Base-by-base conservation (phyloP, 2,797 vertebrate genomes). In the Antennarius maculatus region DNA sequence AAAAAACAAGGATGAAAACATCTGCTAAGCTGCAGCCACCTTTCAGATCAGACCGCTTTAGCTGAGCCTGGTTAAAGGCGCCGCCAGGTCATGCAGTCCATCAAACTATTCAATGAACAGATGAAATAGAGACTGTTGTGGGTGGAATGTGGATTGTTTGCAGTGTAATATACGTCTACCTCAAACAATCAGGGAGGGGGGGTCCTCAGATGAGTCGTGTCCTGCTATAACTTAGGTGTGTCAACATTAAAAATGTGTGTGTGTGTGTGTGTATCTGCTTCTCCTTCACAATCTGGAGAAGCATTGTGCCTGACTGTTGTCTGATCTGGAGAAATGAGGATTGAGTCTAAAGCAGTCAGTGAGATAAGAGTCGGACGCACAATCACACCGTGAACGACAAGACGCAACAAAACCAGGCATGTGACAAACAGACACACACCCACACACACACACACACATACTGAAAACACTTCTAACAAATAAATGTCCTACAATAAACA, bases 261-360 rank as follows among this genome's bases (percentile, higher is more conserved):
- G 54, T 61, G 67, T 77, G 29, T 71, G 54, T 60, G 67, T 65
- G 48, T 49, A 9, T 77, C 29, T 53, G 55, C 27, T 23, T 56
- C 54, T 64, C 54, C 56, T 66, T 62, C 42, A 57, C 54, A 16
- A 68, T 52, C 45, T 23, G 18, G 49, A 69, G 64, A 54, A 39
- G 69, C 72, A 66, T 67, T 67, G 37, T 37, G 5, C 61, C 41
- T 69, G 46, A 71, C 61, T 83, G 69, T 61, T 80, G 74, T 50
- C 55, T 6, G 55, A 78, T 70, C 28, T 75, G 50, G 66, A 61
- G 66, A 76, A 79, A 66, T 42, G 67, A 70, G 46, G 54, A 62
- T 18, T 43, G 39, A 67, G 55, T 64, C 47, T 41, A 62, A 3
- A 4, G 11, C 49, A 48, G 54, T 48, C 45, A 13, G 16, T 3